Conservation (phyloP, 2,797 vertebrate genomes). For the Cuniculus paca region DNA sequence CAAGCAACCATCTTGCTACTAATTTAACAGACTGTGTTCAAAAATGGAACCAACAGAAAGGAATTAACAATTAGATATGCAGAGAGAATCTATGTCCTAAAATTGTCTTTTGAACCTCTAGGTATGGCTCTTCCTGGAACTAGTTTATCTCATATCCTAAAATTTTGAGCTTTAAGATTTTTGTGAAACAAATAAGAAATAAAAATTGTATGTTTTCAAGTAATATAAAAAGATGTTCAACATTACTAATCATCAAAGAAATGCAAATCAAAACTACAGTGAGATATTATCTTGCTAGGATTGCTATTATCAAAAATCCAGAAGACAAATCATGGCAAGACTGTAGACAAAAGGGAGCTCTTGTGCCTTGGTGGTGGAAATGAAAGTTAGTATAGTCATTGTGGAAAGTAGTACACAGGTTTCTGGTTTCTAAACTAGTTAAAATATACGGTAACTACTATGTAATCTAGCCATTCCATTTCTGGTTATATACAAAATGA, state of each 20-base stretch:
- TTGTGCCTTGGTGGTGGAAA: not conserved
- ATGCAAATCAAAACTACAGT: not conserved
- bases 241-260: not conserved
- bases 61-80: not conserved
- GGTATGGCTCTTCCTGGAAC: not conserved
- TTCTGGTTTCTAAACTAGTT: not conserved
- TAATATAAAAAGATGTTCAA: not conserved
- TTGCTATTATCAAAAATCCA: not conserved
- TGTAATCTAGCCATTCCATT: not conserved
- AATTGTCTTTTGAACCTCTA: not conserved
- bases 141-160: not conserved
- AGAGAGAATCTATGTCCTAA: not conserved
- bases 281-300: not conserved
- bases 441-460: not conserved
- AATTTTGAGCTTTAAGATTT: not conserved
- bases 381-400: not conserved
- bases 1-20: not conserved
- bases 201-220: not conserved
- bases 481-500: not conserved
- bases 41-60: not conserved
- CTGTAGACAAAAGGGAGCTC: not conserved
- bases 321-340: not conserved
- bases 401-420: not conserved
- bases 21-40: not conserved
- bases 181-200: not conserved